A percentile compares a stretch with the other conserved stretches of the same genome.
Conservation (phyloP, 2,113 vertebrate genomes). For the Periophthalmus modestus region DNA sequence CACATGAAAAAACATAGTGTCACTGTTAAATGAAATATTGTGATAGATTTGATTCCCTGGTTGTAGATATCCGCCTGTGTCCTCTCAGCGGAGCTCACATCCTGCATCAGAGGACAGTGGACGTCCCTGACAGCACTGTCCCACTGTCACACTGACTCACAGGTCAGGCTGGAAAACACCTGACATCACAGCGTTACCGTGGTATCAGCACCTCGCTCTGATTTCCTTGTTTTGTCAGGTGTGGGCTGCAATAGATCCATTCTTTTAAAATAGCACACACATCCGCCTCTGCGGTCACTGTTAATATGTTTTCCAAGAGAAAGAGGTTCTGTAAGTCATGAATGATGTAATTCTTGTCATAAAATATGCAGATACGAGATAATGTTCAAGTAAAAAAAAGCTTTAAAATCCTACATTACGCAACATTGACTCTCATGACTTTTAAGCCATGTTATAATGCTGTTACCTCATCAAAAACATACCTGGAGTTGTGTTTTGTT, state of each 20-base stretch:
- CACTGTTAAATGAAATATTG: not conserved
- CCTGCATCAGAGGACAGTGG: slow-evolving; percentile 1
- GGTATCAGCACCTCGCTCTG: slow-evolving; percentile 4
- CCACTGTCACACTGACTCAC: not conserved
- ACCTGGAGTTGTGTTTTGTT: too few relatives aligned
- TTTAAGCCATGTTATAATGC: too few relatives aligned
- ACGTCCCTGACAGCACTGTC: not conserved
- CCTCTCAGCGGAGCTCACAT: not conserved
- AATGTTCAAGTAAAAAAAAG: too few relatives aligned
- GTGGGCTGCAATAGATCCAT: not conserved
- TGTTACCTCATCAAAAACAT: too few relatives aligned
- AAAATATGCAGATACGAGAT: not conserved
- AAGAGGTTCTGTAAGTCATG: not conserved
- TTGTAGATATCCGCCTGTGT: not conserved
- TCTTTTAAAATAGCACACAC: not conserved
- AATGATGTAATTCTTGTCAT: not conserved
- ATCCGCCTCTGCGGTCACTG: not conserved
- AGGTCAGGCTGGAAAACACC: slow-evolving; percentile 1
- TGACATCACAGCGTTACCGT: slow-evolving; percentile 1
- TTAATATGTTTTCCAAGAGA: not conserved
- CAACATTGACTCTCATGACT: too few relatives aligned
- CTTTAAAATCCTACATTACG: too few relatives aligned
- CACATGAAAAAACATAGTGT: not conserved
- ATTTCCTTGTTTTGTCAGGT: slow-evolving; percentile 8
- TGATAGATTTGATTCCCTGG: slow-evolving; percentile 1